Percentiles rank a stretch among this genome's conserved stretches.
phyloP scores from a whole-genome alignment of 2,113 vertebrate genomes.

The Pantherophis guttatus region DNA sequence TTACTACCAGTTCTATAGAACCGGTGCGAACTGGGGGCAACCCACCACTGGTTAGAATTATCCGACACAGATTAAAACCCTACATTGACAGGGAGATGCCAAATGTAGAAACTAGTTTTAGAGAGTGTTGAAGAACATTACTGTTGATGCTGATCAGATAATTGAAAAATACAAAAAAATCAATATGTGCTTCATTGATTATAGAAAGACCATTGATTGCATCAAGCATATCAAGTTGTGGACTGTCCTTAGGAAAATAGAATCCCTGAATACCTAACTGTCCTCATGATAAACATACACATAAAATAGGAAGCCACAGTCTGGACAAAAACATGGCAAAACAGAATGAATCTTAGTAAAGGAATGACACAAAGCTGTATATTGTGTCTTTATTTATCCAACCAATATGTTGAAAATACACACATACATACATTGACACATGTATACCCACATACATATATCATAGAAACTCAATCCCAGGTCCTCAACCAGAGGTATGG shows the following conservation, averaged over 20 bases:
- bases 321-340: neutral
- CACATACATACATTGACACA: no score
- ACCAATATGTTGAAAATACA: neutral
- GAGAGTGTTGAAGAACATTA: neutral
- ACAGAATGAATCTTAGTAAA: neutral
- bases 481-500: no score
- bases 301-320: neutral
- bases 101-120: neutral
- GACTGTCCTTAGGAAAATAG: neutral
- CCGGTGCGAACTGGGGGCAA: no score
- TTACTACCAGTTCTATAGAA: no score
- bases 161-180: neutral
- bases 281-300: neutral
- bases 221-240: neutral
- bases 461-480: no score
- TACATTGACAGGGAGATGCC: neutral
- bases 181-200: neutral
- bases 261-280: neutral
- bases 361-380: neutral
- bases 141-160: neutral
- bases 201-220: neutral
- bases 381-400: neutral
- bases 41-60: neutral
- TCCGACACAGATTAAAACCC: neutral
- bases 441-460: no score